Evolutionary conservation across 1,140 invertebrate genomes (phyloP), one percentile per base, ranked within the genome.

Genomic region (Bombus turneri): DNA sequence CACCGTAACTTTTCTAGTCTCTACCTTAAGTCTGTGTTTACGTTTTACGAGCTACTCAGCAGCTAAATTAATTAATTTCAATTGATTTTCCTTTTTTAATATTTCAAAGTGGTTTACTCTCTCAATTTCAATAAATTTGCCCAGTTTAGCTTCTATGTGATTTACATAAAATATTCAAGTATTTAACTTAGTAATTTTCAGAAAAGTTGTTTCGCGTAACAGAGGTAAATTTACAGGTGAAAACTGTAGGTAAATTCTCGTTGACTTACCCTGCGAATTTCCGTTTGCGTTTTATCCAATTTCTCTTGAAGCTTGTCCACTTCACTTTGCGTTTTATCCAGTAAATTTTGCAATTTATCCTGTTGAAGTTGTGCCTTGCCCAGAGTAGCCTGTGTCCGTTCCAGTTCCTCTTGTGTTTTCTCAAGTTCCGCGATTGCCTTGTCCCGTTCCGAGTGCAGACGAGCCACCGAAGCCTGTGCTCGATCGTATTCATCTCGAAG

Each of bases 401-500:
- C 98, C 89, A 99, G 95, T 95, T 99, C 98, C 94, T 98, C 98
- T 89, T 97, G 96, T n/a, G 97, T 96, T 93, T 99, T 99, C 92
- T 99, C 98, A 66, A 98, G 95, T 92, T 99, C 98, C 1, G 96
- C 96, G 72, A 97, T 96, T 28, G 98, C 97, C 94, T 98, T 97
- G 92, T 99, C 98, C 77, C 98, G 96, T 95, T 99, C 98, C 31
- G 97, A 97, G 93, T 98, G 98, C 83, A 98, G 95, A 78, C 98
- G 96, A 73, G 97, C 97, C 66, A 98, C 96, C 13, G 96, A 96
- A 0, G 96, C 95, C 92, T 97, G 97, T 28, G 97, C 96, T 78
- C 98, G 96, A 92, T 98, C 98, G 92, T 98, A 97, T 95, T 99
- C 98, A 92, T 99, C 98, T 76, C 98, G 97, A 77, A 99, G 95